Percentiles rank a stretch among this genome's conserved stretches.
These are phyloP conservation scores for Cordilura impudica DNA, from an alignment of 2,888 invertebrate genomes.

Conservation along the genomic window DNA sequence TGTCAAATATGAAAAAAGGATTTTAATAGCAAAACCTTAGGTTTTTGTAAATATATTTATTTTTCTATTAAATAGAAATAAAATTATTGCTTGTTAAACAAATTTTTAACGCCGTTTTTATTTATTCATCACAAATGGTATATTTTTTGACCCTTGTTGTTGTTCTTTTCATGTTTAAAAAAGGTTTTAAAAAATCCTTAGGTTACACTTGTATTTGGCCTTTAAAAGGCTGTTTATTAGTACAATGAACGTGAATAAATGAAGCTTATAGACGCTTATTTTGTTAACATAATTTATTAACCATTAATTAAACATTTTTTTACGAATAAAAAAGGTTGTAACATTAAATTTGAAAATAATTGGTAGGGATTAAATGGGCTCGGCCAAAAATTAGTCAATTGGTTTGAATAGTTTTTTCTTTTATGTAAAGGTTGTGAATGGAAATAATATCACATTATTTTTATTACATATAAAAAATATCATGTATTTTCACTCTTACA, in stretches of 20 bases:
- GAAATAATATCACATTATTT: no score
- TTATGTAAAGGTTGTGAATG: no score
- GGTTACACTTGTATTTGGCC: no score
- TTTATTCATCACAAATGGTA: not conserved
- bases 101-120: slow-evolving; percentile 17
- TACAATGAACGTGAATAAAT: not conserved
- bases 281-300: not conserved
- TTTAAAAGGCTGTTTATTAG: not conserved
- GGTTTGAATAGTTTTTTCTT: no score
- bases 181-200: not conserved
- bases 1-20: not conserved
- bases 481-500: no score
- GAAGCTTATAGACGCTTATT: not conserved
- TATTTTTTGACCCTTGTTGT: not conserved
- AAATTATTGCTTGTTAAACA: slow-evolving; percentile 36
- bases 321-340: not conserved
- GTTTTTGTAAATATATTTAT: no score
- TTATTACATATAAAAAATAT: no score
- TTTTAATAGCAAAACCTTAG: not conserved
- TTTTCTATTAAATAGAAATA: slow-evolving; percentile 22
- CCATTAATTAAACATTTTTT: not conserved
- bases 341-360: not conserved
- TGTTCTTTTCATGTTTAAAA: not conserved
- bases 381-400: no score
- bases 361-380: no score